Evolutionary conservation across 2,888 invertebrate genomes (phyloP).

Genomic region (Ferdinandea cuprea): DNA sequence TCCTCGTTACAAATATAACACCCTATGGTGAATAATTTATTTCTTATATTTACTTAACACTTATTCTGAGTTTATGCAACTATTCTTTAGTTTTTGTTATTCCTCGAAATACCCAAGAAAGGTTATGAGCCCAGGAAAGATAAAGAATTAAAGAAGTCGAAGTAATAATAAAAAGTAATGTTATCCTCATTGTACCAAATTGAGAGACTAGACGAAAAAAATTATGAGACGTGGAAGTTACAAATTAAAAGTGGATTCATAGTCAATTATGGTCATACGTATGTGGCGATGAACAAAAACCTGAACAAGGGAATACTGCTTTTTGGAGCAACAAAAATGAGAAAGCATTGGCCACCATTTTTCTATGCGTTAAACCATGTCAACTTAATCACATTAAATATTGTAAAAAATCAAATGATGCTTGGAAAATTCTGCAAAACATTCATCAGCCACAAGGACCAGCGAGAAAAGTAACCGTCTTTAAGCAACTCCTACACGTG

Average conservation of each 20-base stretch:
- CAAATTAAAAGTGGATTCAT: constrained; percentile 10
- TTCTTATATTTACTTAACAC: too few species aligned
- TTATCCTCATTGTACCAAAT: too few species aligned
- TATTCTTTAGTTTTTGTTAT: too few species aligned
- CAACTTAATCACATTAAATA: constrained; percentile 2
- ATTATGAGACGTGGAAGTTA: neutral
- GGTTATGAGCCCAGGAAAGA: too few species aligned
- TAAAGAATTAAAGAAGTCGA: too few species aligned
- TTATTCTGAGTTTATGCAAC: too few species aligned
- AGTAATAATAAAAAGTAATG: too few species aligned
- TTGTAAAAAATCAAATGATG: constrained; percentile 27
- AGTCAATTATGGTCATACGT: constrained; percentile 13
- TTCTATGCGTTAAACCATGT: too few species aligned
- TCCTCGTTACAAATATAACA: neutral
- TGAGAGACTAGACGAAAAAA: too few species aligned
- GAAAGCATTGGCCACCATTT: too few species aligned
- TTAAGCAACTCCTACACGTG: constrained; percentile 6
- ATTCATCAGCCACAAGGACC: constrained; percentile 34
- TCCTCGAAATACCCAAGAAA: too few species aligned
- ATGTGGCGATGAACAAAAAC: neutral
- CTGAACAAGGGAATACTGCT: neutral
- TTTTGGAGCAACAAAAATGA: neutral
- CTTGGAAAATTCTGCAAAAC: constrained; percentile 29
- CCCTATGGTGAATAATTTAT: neutral
- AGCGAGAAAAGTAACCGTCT: constrained; percentile 22